Evolutionary conservation across 2,888 invertebrate species (phyloP), one percentile per base, ranked within the genome.

Genomic region (Schrankia costaestrigalis): DNA sequence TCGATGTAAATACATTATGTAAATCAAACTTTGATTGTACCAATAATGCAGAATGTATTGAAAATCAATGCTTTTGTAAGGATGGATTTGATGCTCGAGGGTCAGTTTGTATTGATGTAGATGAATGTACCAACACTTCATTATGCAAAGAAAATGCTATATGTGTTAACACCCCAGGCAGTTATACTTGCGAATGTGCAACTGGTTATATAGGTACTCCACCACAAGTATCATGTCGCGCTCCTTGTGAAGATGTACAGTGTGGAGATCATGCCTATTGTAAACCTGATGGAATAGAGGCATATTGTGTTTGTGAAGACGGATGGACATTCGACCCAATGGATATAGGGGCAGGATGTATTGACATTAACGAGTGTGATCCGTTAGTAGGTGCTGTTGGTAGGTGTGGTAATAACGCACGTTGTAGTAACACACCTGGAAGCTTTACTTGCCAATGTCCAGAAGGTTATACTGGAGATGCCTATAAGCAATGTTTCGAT

Each of bases 281-380:
- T 71, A 96, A 96, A 71, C 93, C 95, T 0, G 95, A 96, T 57
- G 95, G 95, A 17, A 91, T 92, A 39, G 96, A 97, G 76, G 97
- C 96, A 0, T 96, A 95, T 60, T 97, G 97, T 61, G 94, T 97
- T 27, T 97, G 97, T 68, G 95, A 97, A 70, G 95, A 95, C 39
- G 97, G 97, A 1, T 97, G 96, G 95, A 96, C 95, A 0, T 97
- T 95, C 68, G 93, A 97, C 78, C 97, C 97, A 0, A 92, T 90
- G 35, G 95, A 97, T 64, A 94, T 97, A 49, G 91, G 94, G 3
- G 95, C 95, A 25, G 97, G 97, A 38, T 97, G 97, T 69, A 90
- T 96, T 40, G 97, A 98, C 79, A 93, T 98, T 47, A 91, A 98
- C 72, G 98, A 98, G 84, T 98, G 98, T 69, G 95, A 96, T 64